Evolutionary conservation across 2,113 vertebrate species (phyloP), one percentile per base, ranked within the genome.

Genomic region (Uria lomvia): DNA sequence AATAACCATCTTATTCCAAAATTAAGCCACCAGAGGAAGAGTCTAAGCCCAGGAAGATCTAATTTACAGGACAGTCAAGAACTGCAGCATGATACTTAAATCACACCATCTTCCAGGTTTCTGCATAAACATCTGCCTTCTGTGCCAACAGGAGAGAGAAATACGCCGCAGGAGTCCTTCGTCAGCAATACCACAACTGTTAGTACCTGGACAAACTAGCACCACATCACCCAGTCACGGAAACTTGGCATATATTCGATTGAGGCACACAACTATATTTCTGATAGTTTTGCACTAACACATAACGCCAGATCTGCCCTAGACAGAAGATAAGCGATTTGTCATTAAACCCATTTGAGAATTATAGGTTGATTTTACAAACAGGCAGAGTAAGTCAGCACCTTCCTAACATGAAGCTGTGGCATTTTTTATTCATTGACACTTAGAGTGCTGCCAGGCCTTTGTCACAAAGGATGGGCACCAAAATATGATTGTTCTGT

Each of bases 181-280:
- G 18, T 36, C 72, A 66, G 42, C 0, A 1, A 45, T 0, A 53
- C 2, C 27, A 17, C 18, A 29, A 49, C 4, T 32, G 52, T 29
- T 32, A 9, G 7, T 1, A 36, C 30, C 2, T 7, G 21, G 16
- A 50, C 56, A 30, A 55, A 53, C 15, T 0, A 56, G 22, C 1
- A 43, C 3, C 40, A 50, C 34, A 49, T 12, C 29, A 32, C 23
- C 34, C 9, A 50, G 30, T n/a, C 72, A 50, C 2, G 11, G 43
- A 70, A 73, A 29, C 26, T 5, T 19, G 5, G 60, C 12, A 30
- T 14, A 3, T 20, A 16, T 30, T 9, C 32, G 8, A 47, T 21
- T 12, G 12, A 47, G 23, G 58, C 36, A 73, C 13, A 36, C 32
- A 75, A 13, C 8, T 12, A 5, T 21, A 19, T 22, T 62, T 70